Conservation (phyloP, 2,113 vertebrate species). For the Cololabis saira region DNA sequence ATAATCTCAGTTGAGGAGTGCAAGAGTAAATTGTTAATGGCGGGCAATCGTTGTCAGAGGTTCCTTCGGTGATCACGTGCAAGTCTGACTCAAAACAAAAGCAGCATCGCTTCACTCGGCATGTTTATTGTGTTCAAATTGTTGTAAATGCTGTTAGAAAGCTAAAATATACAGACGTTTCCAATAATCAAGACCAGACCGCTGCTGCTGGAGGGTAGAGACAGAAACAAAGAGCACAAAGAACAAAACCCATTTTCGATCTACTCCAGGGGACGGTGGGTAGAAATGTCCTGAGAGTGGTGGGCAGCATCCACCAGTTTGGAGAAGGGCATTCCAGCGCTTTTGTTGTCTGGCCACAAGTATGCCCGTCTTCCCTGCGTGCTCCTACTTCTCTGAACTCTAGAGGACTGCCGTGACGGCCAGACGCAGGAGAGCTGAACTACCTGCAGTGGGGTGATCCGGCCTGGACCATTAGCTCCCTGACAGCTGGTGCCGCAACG, state of each 20-base stretch:
- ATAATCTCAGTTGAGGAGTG: not conserved
- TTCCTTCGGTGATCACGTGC: not conserved
- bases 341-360: slow-evolving; percentile 63
- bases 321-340: slow-evolving; percentile 54
- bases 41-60: slow-evolving; percentile 35
- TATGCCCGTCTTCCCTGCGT: slow-evolving; percentile 27
- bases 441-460: not conserved
- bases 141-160: too few relatives aligned
- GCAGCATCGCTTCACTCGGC: too few relatives aligned
- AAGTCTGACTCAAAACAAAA: not conserved
- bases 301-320: slow-evolving; percentile 50
- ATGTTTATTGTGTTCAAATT: too few relatives aligned
- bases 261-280: not conserved
- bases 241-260: not conserved
- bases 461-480: not conserved
- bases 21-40: not conserved
- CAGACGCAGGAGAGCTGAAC: not conserved
- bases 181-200: slow-evolving; percentile 42
- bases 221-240: slow-evolving; percentile 3
- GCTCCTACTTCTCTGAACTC: slow-evolving; percentile 57
- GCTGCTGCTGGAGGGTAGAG: slow-evolving; percentile 5
- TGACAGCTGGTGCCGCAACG: not conserved
- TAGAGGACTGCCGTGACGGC: slow-evolving; percentile 42
- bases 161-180: slow-evolving; percentile 4
- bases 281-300: slow-evolving; percentile 17